Evolutionary conservation across 2,113 vertebrate genomes (phyloP), one percentile per base, ranked within the genome.

Genomic region (Psophia crepitans): DNA sequence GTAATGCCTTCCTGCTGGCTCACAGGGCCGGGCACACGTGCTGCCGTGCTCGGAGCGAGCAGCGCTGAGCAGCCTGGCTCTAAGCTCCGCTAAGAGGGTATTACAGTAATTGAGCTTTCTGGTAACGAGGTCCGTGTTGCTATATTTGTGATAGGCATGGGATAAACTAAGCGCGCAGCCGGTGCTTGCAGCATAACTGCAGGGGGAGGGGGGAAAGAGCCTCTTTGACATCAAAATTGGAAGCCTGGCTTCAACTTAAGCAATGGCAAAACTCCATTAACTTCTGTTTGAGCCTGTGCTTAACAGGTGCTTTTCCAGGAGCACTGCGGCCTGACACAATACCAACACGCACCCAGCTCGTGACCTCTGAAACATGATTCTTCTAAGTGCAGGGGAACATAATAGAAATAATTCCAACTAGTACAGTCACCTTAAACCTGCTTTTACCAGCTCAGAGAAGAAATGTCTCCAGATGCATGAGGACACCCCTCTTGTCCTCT

Each of bases 101-200:
- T 93, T 96, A 54, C 74, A 92, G 18, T 89, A 89, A 91, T 35
- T 95, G 84, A 91, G 81, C 74, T 96, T 92, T 71, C 88, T 96
- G 86, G 61, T 91, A 91, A 66, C 74, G 37, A 95, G 87, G 84
- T 85, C 84, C 93, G 74, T 0, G 0, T 80, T 89, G 57, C 77
- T 94, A 69, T 87, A 63, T 92, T 93, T 96, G 76, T 89, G 73
- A 81, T 78, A 96, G 68, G 79, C 60, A 92, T n/a, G 76, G 84
- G 88, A 93, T 87, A 94, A 94, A 88, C 51, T 57, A 56, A 95
- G 68, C 28, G 0, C 0, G 0, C 73, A 94, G 71, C 76, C 17
- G 4, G 85, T 92, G 85, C 5, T 1, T 91, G 68, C 9, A 27
- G 46, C 41, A 61, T 57, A 76, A 32, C 57, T 70, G 66, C 23